Evolutionary conservation across 2,888 invertebrate genomes (phyloP), one percentile per base, ranked within the genome.

Genomic region (Entomobrya proxima): DNA sequence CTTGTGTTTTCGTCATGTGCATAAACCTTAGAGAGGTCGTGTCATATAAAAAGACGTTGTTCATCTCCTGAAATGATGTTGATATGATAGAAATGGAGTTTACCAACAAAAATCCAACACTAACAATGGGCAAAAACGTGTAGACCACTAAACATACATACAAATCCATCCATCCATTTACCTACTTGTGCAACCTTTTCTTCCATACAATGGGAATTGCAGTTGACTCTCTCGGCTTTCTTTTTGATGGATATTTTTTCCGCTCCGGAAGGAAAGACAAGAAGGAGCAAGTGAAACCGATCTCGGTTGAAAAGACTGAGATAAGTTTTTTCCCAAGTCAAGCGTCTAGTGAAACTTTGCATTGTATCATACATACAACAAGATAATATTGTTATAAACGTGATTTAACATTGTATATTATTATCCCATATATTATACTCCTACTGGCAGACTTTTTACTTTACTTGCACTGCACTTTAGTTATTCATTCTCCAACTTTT

Each of bases 221-320:
- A 47, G 27, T n/a, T 13, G 52, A 35, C 52, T 74, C n/a, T 50
- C 52, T 37, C 74, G 50, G 52, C 74, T 74, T 74, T 74, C 74
- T 72, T 35, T 69, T 74, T 74, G 74, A 74, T 74, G 52, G 74
- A 52, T 74, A 52, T 74, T 30, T 52, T 69, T 74, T 74, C 52
- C 74, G 74, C 74, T 52, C 50, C 74, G 74, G 74, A 74, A 74
- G 52, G 52, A 74, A 37, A 74, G 52, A 50, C 52, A 74, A 74
- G 74, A 74, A 50, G 74, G 52, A 74, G 74, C 32, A 74, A 74
- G 74, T 74, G 74, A 74, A 74, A 74, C 74, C 74, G 52, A 74
- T 74, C 74, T 52, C 7, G 35, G 74, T 74, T 74, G 72, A 74
- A 21, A 32, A 13, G 55, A 47, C 13, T 69, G 11, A 69, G 47